These are phyloP conservation scores for Callyntrura guangdongensis DNA, from an alignment of 2,888 invertebrate genomes.

Conservation along the genomic window DNA sequence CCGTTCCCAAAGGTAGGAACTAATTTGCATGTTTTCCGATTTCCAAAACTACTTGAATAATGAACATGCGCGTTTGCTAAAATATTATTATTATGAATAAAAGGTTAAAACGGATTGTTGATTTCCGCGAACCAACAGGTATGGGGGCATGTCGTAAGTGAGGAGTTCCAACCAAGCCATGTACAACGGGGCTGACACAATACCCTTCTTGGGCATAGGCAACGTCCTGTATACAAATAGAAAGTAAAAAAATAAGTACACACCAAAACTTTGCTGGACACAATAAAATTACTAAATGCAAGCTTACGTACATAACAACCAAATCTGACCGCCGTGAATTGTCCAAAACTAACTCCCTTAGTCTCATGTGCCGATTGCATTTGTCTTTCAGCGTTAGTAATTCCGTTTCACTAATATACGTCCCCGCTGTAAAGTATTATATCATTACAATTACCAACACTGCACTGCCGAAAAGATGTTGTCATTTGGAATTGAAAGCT, in stretches of 20 bases:
- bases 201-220: conserved; percentile 97
- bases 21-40: background rate
- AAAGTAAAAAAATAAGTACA: background rate
- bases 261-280: background rate
- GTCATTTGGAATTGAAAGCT: no score
- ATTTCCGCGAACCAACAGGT: conserved; percentile 94
- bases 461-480: no score
- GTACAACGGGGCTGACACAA: conserved; percentile 96
- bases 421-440: conserved; percentile 63
- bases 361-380: conserved; percentile 95
- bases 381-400: conserved; percentile 93
- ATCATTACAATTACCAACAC: no score
- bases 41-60: background rate
- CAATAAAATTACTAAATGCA: no score
- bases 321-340: conserved; percentile 94
- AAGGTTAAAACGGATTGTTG: conserved; percentile 96
- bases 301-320: conserved; percentile 93
- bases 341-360: conserved; percentile 93
- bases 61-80: conserved; percentile 1
- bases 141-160: conserved; percentile 94
- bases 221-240: conserved; percentile 89
- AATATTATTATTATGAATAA: conserved; percentile 91
- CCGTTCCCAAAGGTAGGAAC: conserved; percentile 36
- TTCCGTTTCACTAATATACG: conserved; percentile 90
- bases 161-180: conserved; percentile 98